Evolutionary conservation across 2,888 invertebrate species (phyloP).

Genomic region (Timema cristinae): DNA sequence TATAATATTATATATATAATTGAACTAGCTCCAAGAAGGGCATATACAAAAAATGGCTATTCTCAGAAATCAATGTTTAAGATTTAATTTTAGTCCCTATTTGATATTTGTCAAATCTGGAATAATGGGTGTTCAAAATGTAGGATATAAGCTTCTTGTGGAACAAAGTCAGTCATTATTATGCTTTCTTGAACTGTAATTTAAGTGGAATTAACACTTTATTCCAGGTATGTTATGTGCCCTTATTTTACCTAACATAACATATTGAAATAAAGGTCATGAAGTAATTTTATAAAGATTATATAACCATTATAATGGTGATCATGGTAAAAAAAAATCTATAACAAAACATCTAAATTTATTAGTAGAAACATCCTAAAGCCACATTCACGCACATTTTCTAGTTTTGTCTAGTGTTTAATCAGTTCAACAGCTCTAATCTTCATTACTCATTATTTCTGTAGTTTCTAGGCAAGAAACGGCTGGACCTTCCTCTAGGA

Average conservation of each 20-base stretch:
- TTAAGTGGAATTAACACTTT: background rate
- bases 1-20: too few relatives aligned
- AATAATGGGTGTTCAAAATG: background rate
- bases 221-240: background rate
- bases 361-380: background rate
- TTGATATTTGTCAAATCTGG: background rate
- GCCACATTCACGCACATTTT: background rate
- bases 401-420: background rate
- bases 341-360: background rate
- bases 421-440: background rate
- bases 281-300: background rate
- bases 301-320: background rate
- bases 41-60: background rate
- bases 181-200: background rate
- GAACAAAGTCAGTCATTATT: background rate
- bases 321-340: background rate
- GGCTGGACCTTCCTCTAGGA: background rate
- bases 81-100: background rate
- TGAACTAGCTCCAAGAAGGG: background rate
- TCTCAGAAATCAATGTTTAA: background rate
- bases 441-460: background rate
- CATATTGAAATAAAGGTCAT: background rate
- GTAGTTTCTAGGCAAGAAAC: background rate
- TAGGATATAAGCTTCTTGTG: background rate
- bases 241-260: background rate